Percentiles rank a stretch among this genome's conserved stretches.
Evolutionary conservation across 1,140 invertebrate genomes (phyloP).

Genomic region (Gryllus bimaculatus): DNA sequence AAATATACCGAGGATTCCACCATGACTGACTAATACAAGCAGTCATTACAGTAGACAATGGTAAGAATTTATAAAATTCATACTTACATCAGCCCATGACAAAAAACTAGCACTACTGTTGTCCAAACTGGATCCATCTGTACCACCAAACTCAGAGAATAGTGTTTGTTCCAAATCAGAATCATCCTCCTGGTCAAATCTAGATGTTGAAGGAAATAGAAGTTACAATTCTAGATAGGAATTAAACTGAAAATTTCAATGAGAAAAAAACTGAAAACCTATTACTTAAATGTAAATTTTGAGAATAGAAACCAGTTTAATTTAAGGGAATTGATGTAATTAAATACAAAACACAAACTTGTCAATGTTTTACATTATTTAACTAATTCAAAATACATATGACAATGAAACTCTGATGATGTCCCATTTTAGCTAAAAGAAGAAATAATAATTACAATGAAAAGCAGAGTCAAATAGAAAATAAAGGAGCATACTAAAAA

Average conservation of each 20-base stretch:
- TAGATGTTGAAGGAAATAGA: not conserved
- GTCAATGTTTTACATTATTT: not conserved
- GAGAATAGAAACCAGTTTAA: not conserved
- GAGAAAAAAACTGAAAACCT: not conserved
- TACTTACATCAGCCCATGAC: constrained; percentile 19
- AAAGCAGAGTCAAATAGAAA: too few relatives aligned
- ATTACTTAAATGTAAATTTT: not conserved
- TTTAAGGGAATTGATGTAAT: not conserved
- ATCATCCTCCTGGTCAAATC: constrained; percentile 14
- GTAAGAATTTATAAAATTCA: not conserved
- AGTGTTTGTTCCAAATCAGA: not conserved
- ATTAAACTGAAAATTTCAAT: not conserved
- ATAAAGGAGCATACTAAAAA: too few relatives aligned
- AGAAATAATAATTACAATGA: too few relatives aligned
- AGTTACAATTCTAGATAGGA: not conserved
- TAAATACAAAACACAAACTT: not conserved
- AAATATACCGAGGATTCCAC: not conserved
- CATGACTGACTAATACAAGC: not conserved
- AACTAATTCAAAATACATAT: too few relatives aligned
- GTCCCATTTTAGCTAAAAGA: too few relatives aligned
- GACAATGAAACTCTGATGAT: too few relatives aligned
- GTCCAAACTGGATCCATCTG: not conserved
- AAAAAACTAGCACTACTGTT: constrained; percentile 15
- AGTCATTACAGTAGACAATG: not conserved
- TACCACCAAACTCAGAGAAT: not conserved